phyloP scores from a whole-genome alignment of 2,113 vertebrate species.

The Lutjanus erythropterus region DNA sequence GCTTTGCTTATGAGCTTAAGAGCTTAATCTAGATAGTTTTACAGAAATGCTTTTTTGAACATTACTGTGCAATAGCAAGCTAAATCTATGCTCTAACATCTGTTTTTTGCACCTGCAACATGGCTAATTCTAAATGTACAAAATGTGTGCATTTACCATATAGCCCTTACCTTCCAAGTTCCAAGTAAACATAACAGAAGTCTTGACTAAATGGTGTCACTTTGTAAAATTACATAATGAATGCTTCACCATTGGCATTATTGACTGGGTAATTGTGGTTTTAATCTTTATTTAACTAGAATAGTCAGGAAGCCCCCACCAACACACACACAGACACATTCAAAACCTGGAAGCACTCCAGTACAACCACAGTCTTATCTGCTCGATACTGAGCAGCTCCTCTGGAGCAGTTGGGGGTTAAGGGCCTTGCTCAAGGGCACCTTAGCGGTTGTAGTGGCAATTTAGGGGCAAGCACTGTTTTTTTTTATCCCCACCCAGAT shows the following conservation, averaged over 20 bases:
- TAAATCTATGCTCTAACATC: not conserved
- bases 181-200: not conserved
- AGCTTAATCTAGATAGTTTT: constrained; percentile 44
- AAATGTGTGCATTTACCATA: constrained; percentile 1
- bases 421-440: constrained; percentile 53
- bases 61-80: constrained; percentile 15
- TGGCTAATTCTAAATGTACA: not conserved
- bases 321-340: constrained; percentile 3
- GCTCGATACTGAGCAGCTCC: constrained; percentile 15
- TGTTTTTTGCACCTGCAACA: not conserved
- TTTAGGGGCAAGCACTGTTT: not conserved
- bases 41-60: constrained; percentile 30
- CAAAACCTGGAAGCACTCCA: constrained; percentile 9
- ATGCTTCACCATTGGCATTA: constrained; percentile 12
- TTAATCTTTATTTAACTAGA: constrained; percentile 34
- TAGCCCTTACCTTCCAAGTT: not conserved
- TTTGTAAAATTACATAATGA: not conserved
- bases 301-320: constrained; percentile 1
- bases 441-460: not conserved
- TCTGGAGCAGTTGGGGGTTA: constrained; percentile 27
- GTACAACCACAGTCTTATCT: not conserved
- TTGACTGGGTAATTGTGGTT: constrained; percentile 35
- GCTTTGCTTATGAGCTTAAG: constrained; percentile 50
- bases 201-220: not conserved
- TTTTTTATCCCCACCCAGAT: constrained; percentile 1